These are phyloP conservation scores for Torymus tubicola DNA, from an alignment of 2,888 invertebrate species.

Conservation along the genomic window DNA sequence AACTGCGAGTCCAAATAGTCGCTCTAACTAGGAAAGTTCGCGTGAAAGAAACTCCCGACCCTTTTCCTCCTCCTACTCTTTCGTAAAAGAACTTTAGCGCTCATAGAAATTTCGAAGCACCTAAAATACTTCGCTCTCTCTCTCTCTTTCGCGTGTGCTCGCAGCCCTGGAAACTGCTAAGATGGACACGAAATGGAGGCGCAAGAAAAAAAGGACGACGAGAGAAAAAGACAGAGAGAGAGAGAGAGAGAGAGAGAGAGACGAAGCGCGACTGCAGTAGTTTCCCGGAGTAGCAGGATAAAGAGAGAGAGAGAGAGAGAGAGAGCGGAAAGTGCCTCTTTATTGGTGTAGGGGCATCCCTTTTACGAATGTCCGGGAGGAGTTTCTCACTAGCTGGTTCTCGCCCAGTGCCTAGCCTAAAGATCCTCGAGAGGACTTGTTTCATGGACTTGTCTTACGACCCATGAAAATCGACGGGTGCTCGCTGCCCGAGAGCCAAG, in stretches of 20 bases:
- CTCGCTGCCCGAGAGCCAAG: neutral
- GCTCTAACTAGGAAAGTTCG: slow-evolving; percentile 47
- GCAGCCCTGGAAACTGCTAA: slow-evolving; percentile 10
- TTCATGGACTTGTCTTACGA: slow-evolving; percentile 13
- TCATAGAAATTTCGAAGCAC: slow-evolving; percentile 56
- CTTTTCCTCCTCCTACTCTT: neutral
- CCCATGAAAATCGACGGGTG: neutral
- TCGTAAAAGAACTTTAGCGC: slow-evolving; percentile 49
- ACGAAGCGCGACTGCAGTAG: neutral
- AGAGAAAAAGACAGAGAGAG: too few relatives aligned
- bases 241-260: too few relatives aligned
- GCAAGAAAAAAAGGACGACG: slow-evolving; percentile 10
- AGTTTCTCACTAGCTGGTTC: neutral
- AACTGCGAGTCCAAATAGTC: slow-evolving; percentile 37
- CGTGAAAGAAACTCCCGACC: slow-evolving; percentile 43
- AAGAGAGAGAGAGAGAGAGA: neutral
- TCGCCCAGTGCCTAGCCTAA: neutral
- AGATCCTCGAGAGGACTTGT: neutral
- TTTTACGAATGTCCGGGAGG: slow-evolving; percentile 9
- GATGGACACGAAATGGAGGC: slow-evolving; percentile 35
- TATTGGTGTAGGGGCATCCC: slow-evolving; percentile 27
- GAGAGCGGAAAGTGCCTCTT: slow-evolving; percentile 27
- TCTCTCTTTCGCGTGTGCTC: neutral
- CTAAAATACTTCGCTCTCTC: slow-evolving; percentile 37
- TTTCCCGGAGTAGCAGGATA: too few relatives aligned